Evolutionary conservation across 2,888 invertebrate species (phyloP).

Genomic region (Drosophila multiciliata): DNA sequence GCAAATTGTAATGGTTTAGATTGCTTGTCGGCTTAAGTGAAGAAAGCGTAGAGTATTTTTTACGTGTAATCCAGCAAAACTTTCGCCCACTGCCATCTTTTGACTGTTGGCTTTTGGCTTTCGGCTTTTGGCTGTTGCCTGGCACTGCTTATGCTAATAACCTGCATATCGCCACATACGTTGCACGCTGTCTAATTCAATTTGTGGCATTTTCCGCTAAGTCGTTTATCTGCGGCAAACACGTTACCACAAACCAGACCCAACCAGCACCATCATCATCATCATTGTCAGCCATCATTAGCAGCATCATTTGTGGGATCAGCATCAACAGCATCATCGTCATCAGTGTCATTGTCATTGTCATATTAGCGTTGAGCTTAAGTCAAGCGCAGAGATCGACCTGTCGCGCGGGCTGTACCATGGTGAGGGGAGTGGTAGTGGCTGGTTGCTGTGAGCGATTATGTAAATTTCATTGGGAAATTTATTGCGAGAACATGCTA

Average conservation of each 20-base stretch:
- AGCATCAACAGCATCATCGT: constrained; percentile 1
- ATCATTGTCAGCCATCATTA: constrained; percentile 27
- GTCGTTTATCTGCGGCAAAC: constrained; percentile 75
- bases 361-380: constrained; percentile 49
- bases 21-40: constrained; percentile 11
- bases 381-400: constrained; percentile 18
- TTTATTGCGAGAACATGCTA: constrained; percentile 65
- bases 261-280: constrained; percentile 42
- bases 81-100: constrained; percentile 40
- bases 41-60: neutral
- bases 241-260: constrained; percentile 48
- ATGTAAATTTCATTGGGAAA: constrained; percentile 68
- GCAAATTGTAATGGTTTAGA: constrained; percentile 61
- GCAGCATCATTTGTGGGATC: constrained; percentile 22
- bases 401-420: too few relatives aligned
- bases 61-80: constrained; percentile 17
- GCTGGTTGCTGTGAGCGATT: constrained; percentile 47
- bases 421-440: neutral
- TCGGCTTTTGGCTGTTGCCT: constrained; percentile 5
- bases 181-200: constrained; percentile 57
- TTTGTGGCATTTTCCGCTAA: constrained; percentile 65
- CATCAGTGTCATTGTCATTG: constrained; percentile 25
- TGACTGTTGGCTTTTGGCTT: constrained; percentile 22
- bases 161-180: constrained; percentile 37
- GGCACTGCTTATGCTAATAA: constrained; percentile 56